Conservation (phyloP, 2,888 invertebrate species). For the Exocentrus adspersus region DNA sequence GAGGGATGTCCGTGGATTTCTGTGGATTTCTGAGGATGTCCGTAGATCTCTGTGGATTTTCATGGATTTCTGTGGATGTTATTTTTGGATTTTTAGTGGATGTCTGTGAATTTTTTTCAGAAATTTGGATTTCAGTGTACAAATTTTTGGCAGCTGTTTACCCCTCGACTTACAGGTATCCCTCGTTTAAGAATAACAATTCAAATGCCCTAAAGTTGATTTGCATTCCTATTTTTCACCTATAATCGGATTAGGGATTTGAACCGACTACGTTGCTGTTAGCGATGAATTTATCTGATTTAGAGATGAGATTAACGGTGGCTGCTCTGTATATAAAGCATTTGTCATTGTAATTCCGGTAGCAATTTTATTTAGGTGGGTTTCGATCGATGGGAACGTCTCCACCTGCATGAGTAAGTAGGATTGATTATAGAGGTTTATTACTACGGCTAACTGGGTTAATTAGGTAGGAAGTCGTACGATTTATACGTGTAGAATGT, state of each 20-base stretch:
- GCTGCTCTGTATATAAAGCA: neutral
- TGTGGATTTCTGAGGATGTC: too few relatives aligned
- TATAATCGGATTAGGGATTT: neutral
- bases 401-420: neutral
- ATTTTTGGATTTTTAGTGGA: too few relatives aligned
- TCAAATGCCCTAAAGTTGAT: neutral
- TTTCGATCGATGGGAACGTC: neutral
- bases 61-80: too few relatives aligned
- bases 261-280: neutral
- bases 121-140: too few relatives aligned
- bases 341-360: neutral
- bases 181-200: conserved; percentile 7
- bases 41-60: too few relatives aligned
- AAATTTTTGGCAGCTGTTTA: too few relatives aligned
- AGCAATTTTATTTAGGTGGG: neutral
- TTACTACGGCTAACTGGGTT: too few relatives aligned
- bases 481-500: too few relatives aligned
- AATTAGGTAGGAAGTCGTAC: too few relatives aligned
- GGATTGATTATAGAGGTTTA: neutral
- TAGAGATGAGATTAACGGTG: neutral
- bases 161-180: too few relatives aligned
- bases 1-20: too few relatives aligned
- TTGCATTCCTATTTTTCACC: conserved; percentile 2
- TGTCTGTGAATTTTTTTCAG: too few relatives aligned
- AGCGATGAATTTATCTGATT: neutral